Conservation (phyloP, 2,888 invertebrate genomes). For the Aphrophora alni region DNA sequence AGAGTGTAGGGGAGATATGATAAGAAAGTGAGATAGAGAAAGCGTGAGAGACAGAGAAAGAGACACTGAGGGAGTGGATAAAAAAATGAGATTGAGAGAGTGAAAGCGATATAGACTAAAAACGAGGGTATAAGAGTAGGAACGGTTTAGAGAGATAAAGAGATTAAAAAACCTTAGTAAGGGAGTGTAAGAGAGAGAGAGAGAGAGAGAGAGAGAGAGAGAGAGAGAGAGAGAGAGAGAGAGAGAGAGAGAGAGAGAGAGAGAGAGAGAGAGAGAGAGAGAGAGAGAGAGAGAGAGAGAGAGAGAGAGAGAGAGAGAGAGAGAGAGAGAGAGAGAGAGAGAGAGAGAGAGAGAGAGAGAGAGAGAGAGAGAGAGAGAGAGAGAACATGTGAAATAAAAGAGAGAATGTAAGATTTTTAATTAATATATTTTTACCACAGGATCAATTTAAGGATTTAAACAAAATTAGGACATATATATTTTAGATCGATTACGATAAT, state of each 20-base stretch:
- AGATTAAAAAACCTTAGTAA: too few relatives aligned
- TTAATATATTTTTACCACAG: too few relatives aligned
- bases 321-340: constrained; percentile 21
- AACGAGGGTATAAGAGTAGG: constrained; percentile 11
- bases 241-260: constrained; percentile 24
- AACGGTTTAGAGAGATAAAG: constrained; percentile 25
- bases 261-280: not conserved
- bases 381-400: not conserved
- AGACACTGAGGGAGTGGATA: constrained; percentile 16
- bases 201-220: constrained; percentile 35
- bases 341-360: constrained; percentile 9
- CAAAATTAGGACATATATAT: too few relatives aligned
- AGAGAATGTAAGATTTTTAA: not conserved
- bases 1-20: not conserved
- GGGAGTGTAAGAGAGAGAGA: constrained; percentile 23
- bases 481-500: too few relatives aligned
- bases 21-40: constrained; percentile 11
- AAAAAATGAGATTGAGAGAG: constrained; percentile 30
- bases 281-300: constrained; percentile 21
- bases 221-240: constrained; percentile 34
- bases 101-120: constrained; percentile 16
- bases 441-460: too few relatives aligned
- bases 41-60: not conserved
- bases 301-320: constrained; percentile 16
- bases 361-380: too few relatives aligned